phyloP scores from a whole-genome alignment of 1,140 invertebrate species.

The Matsumurasca onukii region DNA sequence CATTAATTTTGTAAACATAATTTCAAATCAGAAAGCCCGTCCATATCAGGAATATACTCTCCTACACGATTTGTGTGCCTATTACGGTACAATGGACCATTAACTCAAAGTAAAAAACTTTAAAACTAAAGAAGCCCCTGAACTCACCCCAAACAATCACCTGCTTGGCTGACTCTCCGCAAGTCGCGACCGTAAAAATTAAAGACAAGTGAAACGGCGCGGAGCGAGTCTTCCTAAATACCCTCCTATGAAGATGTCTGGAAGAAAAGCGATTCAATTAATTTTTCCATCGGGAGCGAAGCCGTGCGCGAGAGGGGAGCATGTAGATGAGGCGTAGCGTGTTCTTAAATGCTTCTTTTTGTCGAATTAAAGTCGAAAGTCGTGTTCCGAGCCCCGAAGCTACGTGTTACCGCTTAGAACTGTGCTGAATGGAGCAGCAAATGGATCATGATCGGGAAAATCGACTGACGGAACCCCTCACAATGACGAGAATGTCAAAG shows the following conservation, averaged over 20 bases:
- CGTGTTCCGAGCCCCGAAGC: background rate
- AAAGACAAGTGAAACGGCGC: constrained; percentile 27
- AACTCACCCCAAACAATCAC: constrained; percentile 15
- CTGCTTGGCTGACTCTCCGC: constrained; percentile 5
- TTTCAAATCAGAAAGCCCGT: too few species aligned
- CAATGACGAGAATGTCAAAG: too few species aligned
- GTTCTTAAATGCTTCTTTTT: constrained; percentile 28
- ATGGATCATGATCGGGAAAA: background rate
- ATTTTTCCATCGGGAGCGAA: constrained; percentile 28
- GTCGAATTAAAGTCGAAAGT: constrained; percentile 29
- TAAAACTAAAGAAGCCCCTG: too few species aligned
- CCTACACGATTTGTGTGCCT: too few species aligned
- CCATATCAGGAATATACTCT: too few species aligned
- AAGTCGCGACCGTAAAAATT: constrained; percentile 20
- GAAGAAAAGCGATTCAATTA: constrained; percentile 32
- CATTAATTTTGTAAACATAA: too few species aligned
- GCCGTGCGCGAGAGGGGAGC: constrained; percentile 8
- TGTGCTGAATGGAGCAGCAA: background rate
- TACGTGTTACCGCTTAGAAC: background rate
- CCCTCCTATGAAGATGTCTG: constrained; percentile 26
- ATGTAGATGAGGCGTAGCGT: constrained; percentile 29
- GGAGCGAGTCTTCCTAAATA: constrained; percentile 26
- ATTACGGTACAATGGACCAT: too few species aligned
- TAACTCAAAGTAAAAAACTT: too few species aligned
- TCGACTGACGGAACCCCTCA: background rate